phyloP scores from a whole-genome alignment of 2,888 invertebrate species.

The Uropetala carovei region DNA sequence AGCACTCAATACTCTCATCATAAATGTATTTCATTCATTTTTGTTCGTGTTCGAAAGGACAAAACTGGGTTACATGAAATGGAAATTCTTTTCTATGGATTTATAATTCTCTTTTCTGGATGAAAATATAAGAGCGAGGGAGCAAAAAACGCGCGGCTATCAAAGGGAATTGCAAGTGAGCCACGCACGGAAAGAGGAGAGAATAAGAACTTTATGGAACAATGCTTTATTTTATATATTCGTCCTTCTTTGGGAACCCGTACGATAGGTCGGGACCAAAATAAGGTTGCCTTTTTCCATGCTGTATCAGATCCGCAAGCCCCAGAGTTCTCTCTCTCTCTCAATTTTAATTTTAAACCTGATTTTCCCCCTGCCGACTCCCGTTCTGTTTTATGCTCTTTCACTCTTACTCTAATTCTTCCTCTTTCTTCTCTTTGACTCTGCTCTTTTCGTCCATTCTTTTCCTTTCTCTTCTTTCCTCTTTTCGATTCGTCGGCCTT shows the following conservation, averaged over 20 bases:
- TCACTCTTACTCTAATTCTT: neutral
- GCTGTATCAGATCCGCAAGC: conserved; percentile 1
- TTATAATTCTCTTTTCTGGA: conserved; percentile 59
- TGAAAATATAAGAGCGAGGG: neutral
- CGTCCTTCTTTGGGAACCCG: conserved; percentile 29
- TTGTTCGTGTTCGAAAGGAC: conserved; percentile 7
- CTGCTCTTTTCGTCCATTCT: neutral
- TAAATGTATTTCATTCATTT: neutral
- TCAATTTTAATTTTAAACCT: neutral
- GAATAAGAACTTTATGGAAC: conserved; percentile 6
- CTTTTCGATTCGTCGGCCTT: too few species aligned
- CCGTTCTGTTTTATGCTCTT: neutral
- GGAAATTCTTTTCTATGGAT: conserved; percentile 47
- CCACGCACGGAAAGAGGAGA: conserved; percentile 30
- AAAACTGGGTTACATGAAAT: conserved; percentile 57
- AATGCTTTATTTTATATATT: neutral
- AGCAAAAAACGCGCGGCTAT: conserved; percentile 39
- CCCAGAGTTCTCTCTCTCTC: neutral
- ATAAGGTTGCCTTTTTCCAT: conserved; percentile 44
- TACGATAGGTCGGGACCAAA: conserved; percentile 27
- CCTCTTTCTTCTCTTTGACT: neutral
- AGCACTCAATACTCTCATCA: neutral
- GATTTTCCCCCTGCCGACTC: neutral
- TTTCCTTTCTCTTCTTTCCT: neutral
- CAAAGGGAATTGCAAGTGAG: conserved; percentile 59